Evolutionary conservation across 2,797 vertebrate species (phyloP).

Genomic region (Hirundo rustica): DNA sequence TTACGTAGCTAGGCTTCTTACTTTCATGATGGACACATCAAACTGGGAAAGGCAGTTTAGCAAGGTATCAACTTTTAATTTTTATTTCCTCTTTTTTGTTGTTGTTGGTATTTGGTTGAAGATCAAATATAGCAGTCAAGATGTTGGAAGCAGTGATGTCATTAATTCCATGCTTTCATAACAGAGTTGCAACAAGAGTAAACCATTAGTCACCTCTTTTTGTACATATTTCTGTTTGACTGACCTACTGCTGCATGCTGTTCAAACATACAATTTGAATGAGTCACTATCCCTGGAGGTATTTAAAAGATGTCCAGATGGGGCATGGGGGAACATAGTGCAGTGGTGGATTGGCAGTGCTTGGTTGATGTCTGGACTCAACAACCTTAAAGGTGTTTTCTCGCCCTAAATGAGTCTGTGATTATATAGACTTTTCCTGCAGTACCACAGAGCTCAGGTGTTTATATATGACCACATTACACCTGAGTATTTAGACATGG

Average conservation of each 20-base stretch:
- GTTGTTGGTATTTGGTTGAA: neutral
- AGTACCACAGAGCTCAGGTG: neutral
- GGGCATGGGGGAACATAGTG: neutral
- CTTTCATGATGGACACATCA: neutral
- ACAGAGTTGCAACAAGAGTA: neutral
- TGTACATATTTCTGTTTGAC: neutral
- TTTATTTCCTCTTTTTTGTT: neutral
- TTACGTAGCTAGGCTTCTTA: neutral
- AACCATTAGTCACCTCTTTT: neutral
- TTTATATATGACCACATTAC: neutral
- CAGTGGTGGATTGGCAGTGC: neutral
- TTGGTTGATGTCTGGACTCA: neutral
- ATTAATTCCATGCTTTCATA: neutral
- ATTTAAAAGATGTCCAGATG: neutral
- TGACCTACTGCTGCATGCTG: neutral
- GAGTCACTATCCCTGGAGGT: neutral
- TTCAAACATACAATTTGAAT: neutral
- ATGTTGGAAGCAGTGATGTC: neutral
- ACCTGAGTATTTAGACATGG: neutral
- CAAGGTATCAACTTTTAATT: fast-evolving
- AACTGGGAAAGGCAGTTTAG: neutral
- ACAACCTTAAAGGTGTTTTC: neutral
- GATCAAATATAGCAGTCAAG: neutral
- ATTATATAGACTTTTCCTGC: neutral
- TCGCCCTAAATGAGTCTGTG: neutral